A percentile compares a stretch with the other conserved stretches of the same genome.
Evolutionary conservation across 2,888 invertebrate species (phyloP).

Genomic region (Rhodophaea formosa): DNA sequence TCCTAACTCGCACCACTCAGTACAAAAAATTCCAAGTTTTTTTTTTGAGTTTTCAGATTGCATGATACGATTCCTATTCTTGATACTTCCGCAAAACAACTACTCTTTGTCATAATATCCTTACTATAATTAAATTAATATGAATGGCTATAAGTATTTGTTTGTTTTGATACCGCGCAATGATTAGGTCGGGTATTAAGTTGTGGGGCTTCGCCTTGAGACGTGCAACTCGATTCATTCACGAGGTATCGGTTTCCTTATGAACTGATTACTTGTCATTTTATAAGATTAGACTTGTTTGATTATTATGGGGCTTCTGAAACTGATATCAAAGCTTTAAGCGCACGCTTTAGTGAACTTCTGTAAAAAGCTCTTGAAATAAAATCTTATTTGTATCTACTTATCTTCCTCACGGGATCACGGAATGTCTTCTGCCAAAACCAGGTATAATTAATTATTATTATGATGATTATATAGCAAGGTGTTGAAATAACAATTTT

Average conservation of each 20-base stretch:
- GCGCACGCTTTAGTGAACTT: not conserved
- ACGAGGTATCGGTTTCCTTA: constrained; percentile 32
- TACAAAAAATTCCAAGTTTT: no score
- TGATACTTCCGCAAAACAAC: not conserved
- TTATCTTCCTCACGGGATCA: no score
- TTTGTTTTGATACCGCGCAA: constrained; percentile 40
- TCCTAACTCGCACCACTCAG: no score
- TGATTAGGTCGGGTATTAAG: constrained; percentile 56
- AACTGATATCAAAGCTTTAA: not conserved
- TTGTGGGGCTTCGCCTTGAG: constrained; percentile 56
- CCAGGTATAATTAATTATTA: no score
- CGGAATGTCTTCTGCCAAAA: no score
- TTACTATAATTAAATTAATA: constrained; percentile 7
- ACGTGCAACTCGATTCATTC: constrained; percentile 47
- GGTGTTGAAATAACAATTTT: no score
- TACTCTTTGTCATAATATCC: not conserved
- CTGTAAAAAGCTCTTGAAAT: not conserved
- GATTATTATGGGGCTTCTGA: constrained; percentile 6
- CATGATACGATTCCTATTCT: no score
- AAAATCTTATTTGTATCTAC: no score
- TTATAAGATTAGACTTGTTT: constrained; percentile 15
- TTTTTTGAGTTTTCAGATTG: no score
- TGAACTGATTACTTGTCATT: constrained; percentile 24
- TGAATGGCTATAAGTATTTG: constrained; percentile 11
- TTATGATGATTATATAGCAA: no score